phyloP scores from a whole-genome alignment of 2,113 vertebrate genomes.

The Bufo gargarizans region DNA sequence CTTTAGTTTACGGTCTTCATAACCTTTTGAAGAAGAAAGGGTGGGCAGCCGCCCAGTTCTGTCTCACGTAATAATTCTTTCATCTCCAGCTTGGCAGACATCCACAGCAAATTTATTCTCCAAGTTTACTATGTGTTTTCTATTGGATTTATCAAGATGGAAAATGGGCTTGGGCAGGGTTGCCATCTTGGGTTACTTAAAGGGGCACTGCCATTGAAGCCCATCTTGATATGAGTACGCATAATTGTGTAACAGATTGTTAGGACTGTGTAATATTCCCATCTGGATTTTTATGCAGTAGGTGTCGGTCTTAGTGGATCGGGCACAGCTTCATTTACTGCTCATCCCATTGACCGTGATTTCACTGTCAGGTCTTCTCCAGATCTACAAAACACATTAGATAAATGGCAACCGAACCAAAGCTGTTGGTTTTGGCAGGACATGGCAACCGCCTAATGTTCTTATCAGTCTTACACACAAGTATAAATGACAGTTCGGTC shows the following conservation, averaged over 20 bases:
- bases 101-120: constrained; percentile 37
- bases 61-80: constrained; percentile 41
- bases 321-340: not conserved
- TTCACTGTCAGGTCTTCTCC: not conserved
- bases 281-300: not conserved
- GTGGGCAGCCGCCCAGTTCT: constrained; percentile 48
- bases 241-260: not conserved
- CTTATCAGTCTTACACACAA: too few species aligned
- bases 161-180: not conserved
- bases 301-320: not conserved
- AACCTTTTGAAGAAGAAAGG: constrained; percentile 54
- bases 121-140: constrained; percentile 30
- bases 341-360: not conserved
- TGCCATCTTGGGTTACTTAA: constrained; percentile 14
- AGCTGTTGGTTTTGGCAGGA: too few species aligned
- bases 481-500: too few species aligned
- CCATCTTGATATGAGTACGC: not conserved
- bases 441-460: too few species aligned
- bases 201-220: not conserved
- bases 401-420: too few species aligned
- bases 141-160: constrained; percentile 36
- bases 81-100: constrained; percentile 50
- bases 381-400: not conserved
- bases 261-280: not conserved
- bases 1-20: constrained; percentile 42